These are phyloP conservation scores for Malurus leucopterus DNA, from an alignment of 2,797 vertebrate genomes.

Conservation along the genomic window DNA sequence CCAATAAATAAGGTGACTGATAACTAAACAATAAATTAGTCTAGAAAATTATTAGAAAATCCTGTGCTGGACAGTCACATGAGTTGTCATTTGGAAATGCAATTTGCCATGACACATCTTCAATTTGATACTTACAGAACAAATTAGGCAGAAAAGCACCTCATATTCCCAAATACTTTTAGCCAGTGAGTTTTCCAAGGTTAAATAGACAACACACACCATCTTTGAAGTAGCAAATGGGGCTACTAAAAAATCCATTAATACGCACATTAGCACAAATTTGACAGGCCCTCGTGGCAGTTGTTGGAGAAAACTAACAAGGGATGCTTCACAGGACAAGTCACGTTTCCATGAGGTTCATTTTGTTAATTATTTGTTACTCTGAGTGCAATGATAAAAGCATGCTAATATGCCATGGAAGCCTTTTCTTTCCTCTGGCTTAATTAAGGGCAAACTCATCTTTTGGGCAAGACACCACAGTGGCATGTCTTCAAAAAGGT, in stretches of 20 bases:
- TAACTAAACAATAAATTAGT: not conserved
- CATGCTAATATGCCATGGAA: not conserved
- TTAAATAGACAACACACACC: slow-evolving; percentile 44
- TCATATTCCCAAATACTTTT: slow-evolving; percentile 48
- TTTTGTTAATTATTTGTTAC: slow-evolving; percentile 18
- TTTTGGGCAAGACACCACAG: not conserved
- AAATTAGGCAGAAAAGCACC: slow-evolving; percentile 68
- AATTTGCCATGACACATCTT: slow-evolving; percentile 20
- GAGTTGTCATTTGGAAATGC: not conserved
- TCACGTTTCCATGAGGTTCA: not conserved
- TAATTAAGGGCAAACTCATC: slow-evolving; percentile 22
- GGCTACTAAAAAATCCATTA: slow-evolving; percentile 52
- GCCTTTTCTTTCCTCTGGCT: not conserved
- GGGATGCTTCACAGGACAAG: slow-evolving; percentile 2
- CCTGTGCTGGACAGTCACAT: not conserved
- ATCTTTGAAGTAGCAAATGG: slow-evolving; percentile 54
- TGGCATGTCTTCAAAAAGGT: not conserved
- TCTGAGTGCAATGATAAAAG: not conserved
- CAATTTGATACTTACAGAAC: slow-evolving; percentile 59
- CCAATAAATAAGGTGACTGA: not conserved
- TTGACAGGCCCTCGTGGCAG: slow-evolving; percentile 6
- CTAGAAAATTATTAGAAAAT: not conserved
- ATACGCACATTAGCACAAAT: slow-evolving; percentile 49
- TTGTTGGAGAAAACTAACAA: slow-evolving; percentile 17
- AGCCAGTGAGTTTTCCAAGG: slow-evolving; percentile 49